A percentile compares a stretch with the other conserved stretches of the same genome.
These are phyloP conservation scores for Drosophila leonis DNA, from an alignment of 2,888 invertebrate species.

Conservation along the genomic window DNA sequence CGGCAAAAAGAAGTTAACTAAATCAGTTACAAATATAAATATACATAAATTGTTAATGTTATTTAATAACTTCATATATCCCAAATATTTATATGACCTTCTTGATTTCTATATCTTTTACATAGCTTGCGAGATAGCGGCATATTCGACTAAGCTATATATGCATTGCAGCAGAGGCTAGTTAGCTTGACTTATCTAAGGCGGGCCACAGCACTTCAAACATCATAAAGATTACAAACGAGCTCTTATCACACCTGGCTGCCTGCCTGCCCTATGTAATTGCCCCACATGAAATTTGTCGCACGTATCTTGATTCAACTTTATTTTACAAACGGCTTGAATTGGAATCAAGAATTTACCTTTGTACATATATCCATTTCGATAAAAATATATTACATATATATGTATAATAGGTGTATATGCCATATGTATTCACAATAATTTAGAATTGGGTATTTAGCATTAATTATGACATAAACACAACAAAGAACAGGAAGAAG, in stretches of 20 bases:
- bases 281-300: conserved; percentile 7
- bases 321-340: conserved; percentile 61
- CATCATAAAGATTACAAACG: conserved; percentile 48
- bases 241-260: conserved; percentile 43
- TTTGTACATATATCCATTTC: conserved; percentile 45
- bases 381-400: conserved; percentile 54
- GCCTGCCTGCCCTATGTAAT: neutral
- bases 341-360: conserved; percentile 30
- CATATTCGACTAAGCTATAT: conserved; percentile 47
- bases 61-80: neutral
- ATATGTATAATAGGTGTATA: conserved; percentile 27
- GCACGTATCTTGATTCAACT: conserved; percentile 53
- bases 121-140: conserved; percentile 63
- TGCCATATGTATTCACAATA: conserved; percentile 60
- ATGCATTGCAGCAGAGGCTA: neutral
- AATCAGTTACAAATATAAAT: neutral
- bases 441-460: conserved; percentile 52
- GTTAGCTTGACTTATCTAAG: conserved; percentile 3
- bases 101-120: conserved; percentile 8
- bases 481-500: conserved; percentile 99
- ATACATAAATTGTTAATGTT: neutral
- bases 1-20: neutral
- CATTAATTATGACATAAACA: conserved; percentile 95
- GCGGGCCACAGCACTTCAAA: conserved; percentile 10
- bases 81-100: neutral